These are phyloP conservation scores for Ictidomys tridecemlineatus DNA, from an alignment of 2,113 vertebrate genomes.

Conservation along the genomic window DNA sequence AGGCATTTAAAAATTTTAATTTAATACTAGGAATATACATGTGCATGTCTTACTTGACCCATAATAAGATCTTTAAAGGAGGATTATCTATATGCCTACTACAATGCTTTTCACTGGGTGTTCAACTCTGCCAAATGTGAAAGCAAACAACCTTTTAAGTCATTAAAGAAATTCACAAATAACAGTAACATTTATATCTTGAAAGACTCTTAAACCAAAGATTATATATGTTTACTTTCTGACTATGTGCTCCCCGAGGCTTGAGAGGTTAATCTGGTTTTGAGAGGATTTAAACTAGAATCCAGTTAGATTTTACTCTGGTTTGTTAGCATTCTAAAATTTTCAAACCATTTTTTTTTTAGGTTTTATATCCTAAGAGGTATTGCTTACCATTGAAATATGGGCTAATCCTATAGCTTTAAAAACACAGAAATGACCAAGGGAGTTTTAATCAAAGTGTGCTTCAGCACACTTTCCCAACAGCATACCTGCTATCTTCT, in stretches of 20 bases:
- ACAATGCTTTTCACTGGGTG: neutral
- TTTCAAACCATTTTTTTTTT: constrained; percentile 40
- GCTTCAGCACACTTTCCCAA: neutral
- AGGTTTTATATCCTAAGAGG: neutral
- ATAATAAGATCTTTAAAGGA: neutral
- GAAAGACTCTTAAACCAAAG: neutral
- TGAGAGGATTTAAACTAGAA: neutral
- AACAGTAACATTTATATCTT: neutral
- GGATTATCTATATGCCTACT: neutral
- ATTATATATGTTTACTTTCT: neutral
- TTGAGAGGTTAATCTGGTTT: neutral
- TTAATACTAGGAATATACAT: neutral
- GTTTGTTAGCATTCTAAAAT: neutral
- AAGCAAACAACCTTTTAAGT: neutral
- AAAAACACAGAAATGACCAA: neutral
- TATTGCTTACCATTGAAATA: neutral
- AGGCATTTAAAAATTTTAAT: constrained; percentile 13
- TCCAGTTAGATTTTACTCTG: neutral
- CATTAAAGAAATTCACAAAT: neutral
- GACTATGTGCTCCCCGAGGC: neutral
- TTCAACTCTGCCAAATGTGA: neutral
- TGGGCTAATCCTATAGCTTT: neutral
- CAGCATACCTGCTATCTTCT: constrained; percentile 44
- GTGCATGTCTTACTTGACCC: neutral
- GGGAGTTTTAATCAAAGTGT: constrained; percentile 5